phyloP scores from a whole-genome alignment of 92 coral and sea anemone species.

The Zoanthus sociatus region DNA sequence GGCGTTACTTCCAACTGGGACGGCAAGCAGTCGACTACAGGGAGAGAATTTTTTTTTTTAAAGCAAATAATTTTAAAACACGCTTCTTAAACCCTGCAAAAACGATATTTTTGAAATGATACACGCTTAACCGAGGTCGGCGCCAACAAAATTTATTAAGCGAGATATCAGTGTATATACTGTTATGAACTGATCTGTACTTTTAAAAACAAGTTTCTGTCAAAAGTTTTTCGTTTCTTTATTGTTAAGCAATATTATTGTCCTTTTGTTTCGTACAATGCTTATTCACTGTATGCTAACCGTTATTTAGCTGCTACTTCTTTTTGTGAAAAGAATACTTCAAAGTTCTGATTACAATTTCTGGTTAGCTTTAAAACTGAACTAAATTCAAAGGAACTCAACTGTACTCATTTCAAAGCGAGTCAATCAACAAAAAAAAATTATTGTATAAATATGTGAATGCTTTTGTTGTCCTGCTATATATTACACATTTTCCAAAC shows the following conservation, averaged over 20 bases:
- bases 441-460: no score
- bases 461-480: no score
- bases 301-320: not conserved
- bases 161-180: not conserved
- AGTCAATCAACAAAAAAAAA: no score
- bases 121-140: no score
- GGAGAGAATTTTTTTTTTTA: not conserved
- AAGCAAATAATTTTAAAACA: not conserved
- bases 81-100: not conserved
- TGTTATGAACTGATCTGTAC: not conserved
- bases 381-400: no score
- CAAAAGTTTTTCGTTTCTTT: not conserved
- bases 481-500: no score
- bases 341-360: no score
- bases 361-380: no score
- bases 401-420: no score
- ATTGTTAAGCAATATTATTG: not conserved
- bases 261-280: not conserved
- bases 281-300: not conserved
- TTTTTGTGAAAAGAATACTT: not conserved
- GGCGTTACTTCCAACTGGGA: slow-evolving; percentile 23
- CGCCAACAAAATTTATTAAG: no score
- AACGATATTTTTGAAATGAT: not conserved
- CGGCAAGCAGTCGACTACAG: not conserved
- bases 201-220: no score